These are phyloP conservation scores for Drosophila baimaii DNA, from an alignment of 1,140 invertebrate genomes.

Conservation along the genomic window DNA sequence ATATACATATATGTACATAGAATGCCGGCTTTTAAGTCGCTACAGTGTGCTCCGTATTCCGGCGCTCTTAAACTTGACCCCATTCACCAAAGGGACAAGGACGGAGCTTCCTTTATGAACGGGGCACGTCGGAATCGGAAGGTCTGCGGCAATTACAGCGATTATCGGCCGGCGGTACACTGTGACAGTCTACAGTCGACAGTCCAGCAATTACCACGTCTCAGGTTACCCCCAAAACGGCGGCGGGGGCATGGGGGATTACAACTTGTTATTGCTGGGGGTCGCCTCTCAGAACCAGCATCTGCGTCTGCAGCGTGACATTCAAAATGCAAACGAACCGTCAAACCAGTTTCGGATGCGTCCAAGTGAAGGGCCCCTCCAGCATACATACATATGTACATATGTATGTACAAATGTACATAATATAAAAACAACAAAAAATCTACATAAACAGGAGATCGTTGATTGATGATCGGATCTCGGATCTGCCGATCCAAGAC, in stretches of 20 bases:
- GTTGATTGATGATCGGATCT: conserved; percentile 49
- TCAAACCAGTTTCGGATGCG: conserved; percentile 60
- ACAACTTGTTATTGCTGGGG: conserved; percentile 49
- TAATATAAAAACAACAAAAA: neutral
- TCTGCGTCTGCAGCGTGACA: conserved; percentile 48
- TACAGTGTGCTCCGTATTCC: conserved; percentile 1
- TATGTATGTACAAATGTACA: neutral
- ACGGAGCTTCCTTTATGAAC: conserved; percentile 40
- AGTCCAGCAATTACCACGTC: conserved; percentile 51
- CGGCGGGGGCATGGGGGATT: conserved; percentile 15
- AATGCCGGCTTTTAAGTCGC: neutral
- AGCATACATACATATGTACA: neutral
- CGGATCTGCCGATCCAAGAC: conserved; percentile 13
- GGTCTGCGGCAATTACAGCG: conserved; percentile 51
- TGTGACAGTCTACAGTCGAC: conserved; percentile 7
- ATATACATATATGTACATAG: neutral
- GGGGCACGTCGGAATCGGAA: conserved; percentile 43
- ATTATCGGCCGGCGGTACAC: conserved; percentile 35
- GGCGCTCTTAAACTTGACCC: conserved; percentile 71
- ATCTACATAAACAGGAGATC: conserved; percentile 41
- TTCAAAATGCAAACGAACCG: conserved; percentile 59
- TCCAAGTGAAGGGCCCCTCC: conserved; percentile 45
- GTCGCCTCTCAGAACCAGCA: conserved; percentile 48
- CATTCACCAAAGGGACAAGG: conserved; percentile 54
- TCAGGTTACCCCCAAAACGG: conserved; percentile 4